Conservation (phyloP, 2,888 invertebrate species). For the Harpalus rubripes region DNA sequence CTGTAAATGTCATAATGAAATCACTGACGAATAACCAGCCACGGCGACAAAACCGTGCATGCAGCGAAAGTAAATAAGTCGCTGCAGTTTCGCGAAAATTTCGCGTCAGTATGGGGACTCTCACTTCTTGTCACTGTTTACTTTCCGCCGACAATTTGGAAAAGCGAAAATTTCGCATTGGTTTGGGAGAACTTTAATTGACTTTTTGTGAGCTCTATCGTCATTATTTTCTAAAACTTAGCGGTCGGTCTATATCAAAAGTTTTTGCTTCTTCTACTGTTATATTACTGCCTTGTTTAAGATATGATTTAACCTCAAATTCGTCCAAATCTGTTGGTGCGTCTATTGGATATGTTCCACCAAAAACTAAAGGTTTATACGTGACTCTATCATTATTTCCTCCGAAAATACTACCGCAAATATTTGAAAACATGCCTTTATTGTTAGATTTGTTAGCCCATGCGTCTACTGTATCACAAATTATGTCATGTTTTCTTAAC, state of each 20-base stretch:
- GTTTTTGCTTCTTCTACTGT: conserved; percentile 73
- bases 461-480: conserved; percentile 82
- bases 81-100: too few species aligned
- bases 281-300: conserved; percentile 59
- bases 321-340: conserved; percentile 78
- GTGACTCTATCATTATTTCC: conserved; percentile 73
- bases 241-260: conserved; percentile 81
- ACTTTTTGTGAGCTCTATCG: neutral
- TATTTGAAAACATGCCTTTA: conserved; percentile 74
- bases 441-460: conserved; percentile 79
- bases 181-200: too few species aligned
- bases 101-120: too few species aligned
- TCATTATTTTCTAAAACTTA: conserved; percentile 62
- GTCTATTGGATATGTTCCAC: conserved; percentile 93
- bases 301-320: neutral
- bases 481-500: conserved; percentile 78
- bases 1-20: too few species aligned
- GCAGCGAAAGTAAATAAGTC: too few species aligned
- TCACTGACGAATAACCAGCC: too few species aligned
- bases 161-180: too few species aligned
- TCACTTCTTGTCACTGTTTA: too few species aligned
- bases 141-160: too few species aligned
- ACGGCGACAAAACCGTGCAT: too few species aligned
- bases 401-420: conserved; percentile 70
- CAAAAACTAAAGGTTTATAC: conserved; percentile 87